These are phyloP conservation scores for Calyptommatus sinebrachiatus DNA, from an alignment of 2,113 vertebrate genomes.

Conservation along the genomic window DNA sequence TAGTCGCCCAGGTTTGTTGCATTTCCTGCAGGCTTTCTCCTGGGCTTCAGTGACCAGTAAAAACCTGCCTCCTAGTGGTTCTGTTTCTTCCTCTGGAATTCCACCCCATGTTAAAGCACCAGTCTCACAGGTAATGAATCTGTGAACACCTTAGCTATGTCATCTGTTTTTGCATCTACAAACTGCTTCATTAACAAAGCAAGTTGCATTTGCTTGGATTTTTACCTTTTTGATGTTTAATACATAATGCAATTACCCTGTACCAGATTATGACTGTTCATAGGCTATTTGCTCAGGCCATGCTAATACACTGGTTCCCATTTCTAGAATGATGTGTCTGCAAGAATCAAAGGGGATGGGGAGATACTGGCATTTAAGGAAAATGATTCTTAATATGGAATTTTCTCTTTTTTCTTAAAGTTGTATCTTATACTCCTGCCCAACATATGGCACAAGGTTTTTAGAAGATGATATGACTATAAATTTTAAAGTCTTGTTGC, in stretches of 20 bases:
- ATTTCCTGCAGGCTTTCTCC: constrained; percentile 92
- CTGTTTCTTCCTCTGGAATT: constrained; percentile 92
- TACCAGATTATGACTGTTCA: constrained; percentile 79
- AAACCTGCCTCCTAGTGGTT: constrained; percentile 96
- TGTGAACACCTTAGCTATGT: constrained; percentile 78
- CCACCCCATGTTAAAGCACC: constrained; percentile 95
- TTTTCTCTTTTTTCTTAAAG: background rate
- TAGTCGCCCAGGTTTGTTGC: constrained; percentile 81
- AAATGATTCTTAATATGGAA: background rate
- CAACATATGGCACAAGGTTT: background rate
- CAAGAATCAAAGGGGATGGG: background rate
- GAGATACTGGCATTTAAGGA: background rate
- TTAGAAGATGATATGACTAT: background rate
- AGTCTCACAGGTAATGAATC: constrained; percentile 92
- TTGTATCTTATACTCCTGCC: too few species aligned
- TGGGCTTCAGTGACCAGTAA: constrained; percentile 99
- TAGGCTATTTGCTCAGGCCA: constrained; percentile 55
- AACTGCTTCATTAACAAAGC: constrained; percentile 73
- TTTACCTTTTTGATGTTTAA: constrained; percentile 59
- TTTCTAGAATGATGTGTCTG: constrained; percentile 24
- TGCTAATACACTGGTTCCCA: constrained; percentile 35
- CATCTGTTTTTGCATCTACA: constrained; percentile 75
- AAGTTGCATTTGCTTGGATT: constrained; percentile 65
- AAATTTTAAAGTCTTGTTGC: background rate
- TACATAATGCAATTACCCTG: constrained; percentile 66